Evolutionary conservation across 2,888 invertebrate genomes (phyloP).

Genomic region (Drosophila phalerata): DNA sequence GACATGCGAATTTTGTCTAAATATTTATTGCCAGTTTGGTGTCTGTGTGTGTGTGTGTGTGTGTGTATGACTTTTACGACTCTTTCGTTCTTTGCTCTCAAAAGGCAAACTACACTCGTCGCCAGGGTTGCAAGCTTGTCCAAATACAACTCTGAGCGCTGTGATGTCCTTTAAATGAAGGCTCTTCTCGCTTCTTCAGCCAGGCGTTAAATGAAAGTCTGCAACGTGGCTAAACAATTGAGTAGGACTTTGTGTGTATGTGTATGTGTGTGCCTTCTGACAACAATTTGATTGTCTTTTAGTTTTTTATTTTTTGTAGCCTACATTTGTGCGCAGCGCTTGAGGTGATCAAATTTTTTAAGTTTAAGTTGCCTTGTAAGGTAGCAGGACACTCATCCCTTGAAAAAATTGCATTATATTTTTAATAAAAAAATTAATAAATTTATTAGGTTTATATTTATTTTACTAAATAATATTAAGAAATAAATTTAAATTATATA

Average conservation of each 20-base stretch:
- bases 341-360: no score
- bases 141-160: conserved; percentile 40
- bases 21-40: conserved; percentile 74
- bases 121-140: conserved; percentile 47
- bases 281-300: conserved; percentile 30
- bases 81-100: conserved; percentile 23
- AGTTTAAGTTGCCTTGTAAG: no score
- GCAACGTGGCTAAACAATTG: conserved; percentile 32
- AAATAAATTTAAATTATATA: no score
- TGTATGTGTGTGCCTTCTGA: conserved; percentile 10
- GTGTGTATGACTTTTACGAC: conserved; percentile 55
- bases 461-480: no score
- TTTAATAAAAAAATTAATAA: no score
- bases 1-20: conserved; percentile 73
- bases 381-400: no score
- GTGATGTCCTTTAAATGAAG: conserved; percentile 7
- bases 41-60: conserved; percentile 11
- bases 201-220: conserved; percentile 50
- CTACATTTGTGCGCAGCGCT: conserved; percentile 23
- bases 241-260: conserved; percentile 1
- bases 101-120: conserved; percentile 42
- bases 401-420: no score
- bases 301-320: no score
- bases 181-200: conserved; percentile 20
- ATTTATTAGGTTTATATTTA: no score